phyloP scores from a whole-genome alignment of 1,140 invertebrate genomes.

The Formica exsecta region DNA sequence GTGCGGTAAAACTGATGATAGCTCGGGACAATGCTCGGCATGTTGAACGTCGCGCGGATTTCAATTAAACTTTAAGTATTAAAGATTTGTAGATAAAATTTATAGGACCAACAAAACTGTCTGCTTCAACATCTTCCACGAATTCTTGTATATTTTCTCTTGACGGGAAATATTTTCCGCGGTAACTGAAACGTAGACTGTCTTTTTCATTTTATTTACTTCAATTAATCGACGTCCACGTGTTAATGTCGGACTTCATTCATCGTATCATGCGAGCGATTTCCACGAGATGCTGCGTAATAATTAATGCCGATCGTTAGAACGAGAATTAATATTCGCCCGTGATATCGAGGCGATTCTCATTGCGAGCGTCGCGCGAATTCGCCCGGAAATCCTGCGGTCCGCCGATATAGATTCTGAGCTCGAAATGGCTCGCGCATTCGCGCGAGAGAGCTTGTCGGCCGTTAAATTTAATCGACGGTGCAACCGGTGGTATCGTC shows the following conservation, averaged over 20 bases:
- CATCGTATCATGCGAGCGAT: neutral
- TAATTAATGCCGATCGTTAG: constrained; percentile 55
- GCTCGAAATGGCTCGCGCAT: constrained; percentile 7
- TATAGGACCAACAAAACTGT: neutral
- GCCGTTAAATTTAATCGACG: constrained; percentile 63
- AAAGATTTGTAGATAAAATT: neutral
- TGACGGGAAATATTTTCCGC: neutral
- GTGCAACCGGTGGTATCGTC: constrained; percentile 16
- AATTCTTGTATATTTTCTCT: neutral
- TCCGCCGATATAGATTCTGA: constrained; percentile 14
- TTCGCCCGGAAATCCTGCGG: constrained; percentile 54
- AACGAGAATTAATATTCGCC: constrained; percentile 23
- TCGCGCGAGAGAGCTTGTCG: constrained; percentile 12
- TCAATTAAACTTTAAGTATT: neutral
- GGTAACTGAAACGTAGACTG: neutral
- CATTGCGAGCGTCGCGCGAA: constrained; percentile 7
- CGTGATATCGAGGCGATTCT: constrained; percentile 12
- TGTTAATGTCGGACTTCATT: constrained; percentile 26
- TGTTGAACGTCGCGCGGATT: neutral
- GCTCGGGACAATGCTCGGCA: neutral
- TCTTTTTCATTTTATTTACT: constrained; percentile 11
- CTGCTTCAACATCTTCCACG: neutral
- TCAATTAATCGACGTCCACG: constrained; percentile 42
- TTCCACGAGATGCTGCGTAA: constrained; percentile 25
- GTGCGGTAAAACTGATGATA: neutral